Conservation (phyloP, 1,140 invertebrate species). For the Diprion similis region DNA sequence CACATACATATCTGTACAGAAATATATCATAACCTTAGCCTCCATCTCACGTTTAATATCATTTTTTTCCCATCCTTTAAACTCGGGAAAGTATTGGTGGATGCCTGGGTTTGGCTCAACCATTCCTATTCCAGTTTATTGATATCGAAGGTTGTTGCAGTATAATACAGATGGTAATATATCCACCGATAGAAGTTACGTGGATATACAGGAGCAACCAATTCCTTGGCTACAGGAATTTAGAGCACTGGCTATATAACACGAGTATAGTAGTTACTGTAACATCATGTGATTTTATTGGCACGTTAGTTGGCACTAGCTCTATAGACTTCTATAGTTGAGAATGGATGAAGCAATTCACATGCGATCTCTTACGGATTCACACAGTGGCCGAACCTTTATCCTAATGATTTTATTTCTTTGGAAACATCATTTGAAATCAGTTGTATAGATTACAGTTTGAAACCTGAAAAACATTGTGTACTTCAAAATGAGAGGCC, state of each 20-base stretch:
- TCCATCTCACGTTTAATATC: background rate
- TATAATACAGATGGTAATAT: constrained; percentile 1
- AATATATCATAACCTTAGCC: background rate
- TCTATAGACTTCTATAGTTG: background rate
- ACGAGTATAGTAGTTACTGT: background rate
- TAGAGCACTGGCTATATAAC: background rate
- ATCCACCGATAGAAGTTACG: background rate
- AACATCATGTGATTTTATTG: background rate
- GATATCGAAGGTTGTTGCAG: background rate
- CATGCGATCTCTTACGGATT: too few species aligned
- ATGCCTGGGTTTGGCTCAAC: background rate
- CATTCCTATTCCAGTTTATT: background rate
- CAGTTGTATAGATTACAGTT: too few species aligned
- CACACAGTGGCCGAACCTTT: too few species aligned
- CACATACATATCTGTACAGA: background rate
- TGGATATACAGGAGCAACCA: background rate
- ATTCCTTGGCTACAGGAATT: background rate
- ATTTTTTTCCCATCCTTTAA: background rate
- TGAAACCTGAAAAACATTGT: too few species aligned
- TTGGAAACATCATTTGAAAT: too few species aligned
- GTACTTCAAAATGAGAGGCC: too few species aligned
- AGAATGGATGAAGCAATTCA: too few species aligned
- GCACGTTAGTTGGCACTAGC: background rate
- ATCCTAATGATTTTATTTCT: too few species aligned
- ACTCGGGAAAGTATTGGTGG: background rate